Evolutionary conservation across 1,140 invertebrate species (phyloP), one percentile per base, ranked within the genome.

Genomic region (Sycophila sp.): DNA sequence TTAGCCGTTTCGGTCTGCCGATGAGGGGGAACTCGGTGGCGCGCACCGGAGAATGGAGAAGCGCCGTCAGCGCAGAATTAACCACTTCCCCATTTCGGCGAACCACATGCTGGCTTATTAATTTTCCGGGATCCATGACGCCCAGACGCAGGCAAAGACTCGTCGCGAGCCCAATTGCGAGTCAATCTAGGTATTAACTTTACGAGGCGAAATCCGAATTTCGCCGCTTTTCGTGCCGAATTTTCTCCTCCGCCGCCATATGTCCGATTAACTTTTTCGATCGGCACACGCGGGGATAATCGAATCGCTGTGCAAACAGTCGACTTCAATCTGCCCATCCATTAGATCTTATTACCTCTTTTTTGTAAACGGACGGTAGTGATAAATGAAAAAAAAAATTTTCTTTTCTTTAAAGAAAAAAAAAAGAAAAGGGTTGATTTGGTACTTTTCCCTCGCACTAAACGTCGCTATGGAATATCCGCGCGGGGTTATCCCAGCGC

Each of bases 51-150:
- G 66, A 63, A 62, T 64, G 38, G n/a, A 38, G 22, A 15, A 32
- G 15, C 15, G 36, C 40, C n/a, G 30, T 71, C 51, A 38, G 56
- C 58, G 53, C 73, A 72, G 75, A 83, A 84, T 84, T 81, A 83
- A 79, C 78, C 76, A 75, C 73, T 78, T 79, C 76, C 70, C 77
- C 73, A 75, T 78, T 77, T 75, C 58, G 68, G 64, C 74, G 73
- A 75, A 74, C 75, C 78, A 75, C 75, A 69, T 72, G 65, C 59
- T 76, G 76, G 77, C 77, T 85, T 85, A 85, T 85, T 84, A 84
- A 83, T 84, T 82, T 80, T 74, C 77, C 80, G 40, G 28, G 19
- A 47, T 47, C 38, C n/a, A 30, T 11, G 6, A 15, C n/a, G 22
- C 19, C 53, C 38, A 26, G 65, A 63, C 72, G 63, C 65, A 24